phyloP scores from a whole-genome alignment of 1,140 invertebrate genomes.

The Atta texana region DNA sequence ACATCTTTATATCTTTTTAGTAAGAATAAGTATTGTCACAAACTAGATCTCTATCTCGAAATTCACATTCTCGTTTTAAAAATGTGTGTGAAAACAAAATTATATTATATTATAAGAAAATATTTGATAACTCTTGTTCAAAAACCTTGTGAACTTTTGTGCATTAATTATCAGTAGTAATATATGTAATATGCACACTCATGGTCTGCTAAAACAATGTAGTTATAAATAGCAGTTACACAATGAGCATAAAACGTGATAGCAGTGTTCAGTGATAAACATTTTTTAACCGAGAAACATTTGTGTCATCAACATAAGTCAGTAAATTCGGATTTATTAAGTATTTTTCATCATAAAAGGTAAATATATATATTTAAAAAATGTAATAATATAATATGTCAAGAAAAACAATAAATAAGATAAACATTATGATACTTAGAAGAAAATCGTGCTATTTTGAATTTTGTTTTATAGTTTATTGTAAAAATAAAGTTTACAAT shows the following conservation, averaged over 20 bases:
- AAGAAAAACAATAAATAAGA: neutral
- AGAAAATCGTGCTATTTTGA: neutral
- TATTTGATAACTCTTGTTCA: neutral
- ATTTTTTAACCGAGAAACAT: neutral
- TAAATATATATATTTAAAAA: constrained; percentile 6
- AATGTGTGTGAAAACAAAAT: neutral
- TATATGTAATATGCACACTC: neutral
- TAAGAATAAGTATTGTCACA: neutral
- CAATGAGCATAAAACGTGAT: neutral
- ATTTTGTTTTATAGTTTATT: neutral
- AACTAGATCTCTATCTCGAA: neutral
- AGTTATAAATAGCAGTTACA: neutral
- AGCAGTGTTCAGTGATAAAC: neutral
- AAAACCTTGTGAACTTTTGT: neutral
- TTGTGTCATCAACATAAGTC: neutral
- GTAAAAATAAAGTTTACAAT: neutral
- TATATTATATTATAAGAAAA: neutral
- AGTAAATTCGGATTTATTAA: neutral
- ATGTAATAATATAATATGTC: neutral
- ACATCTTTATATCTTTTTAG: neutral
- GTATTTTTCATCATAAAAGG: constrained; percentile 1
- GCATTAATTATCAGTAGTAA: neutral
- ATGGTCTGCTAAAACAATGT: neutral
- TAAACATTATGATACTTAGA: neutral
- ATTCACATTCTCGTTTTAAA: neutral